phyloP scores from a whole-genome alignment of 2,113 vertebrate genomes.

The Tauraco erythrolophus region DNA sequence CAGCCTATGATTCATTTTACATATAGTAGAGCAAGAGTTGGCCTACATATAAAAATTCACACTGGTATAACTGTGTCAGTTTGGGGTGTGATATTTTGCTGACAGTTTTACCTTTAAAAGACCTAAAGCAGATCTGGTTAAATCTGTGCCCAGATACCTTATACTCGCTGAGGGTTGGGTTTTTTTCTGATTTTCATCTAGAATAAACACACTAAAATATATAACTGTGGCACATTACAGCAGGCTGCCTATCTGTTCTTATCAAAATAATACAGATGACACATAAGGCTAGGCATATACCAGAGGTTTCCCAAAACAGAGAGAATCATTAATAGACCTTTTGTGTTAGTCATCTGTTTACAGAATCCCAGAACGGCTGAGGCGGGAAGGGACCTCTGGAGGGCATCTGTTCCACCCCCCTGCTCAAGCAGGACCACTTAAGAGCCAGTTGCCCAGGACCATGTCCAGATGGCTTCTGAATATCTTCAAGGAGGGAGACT shows the following conservation, averaged over 20 bases:
- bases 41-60: conserved; percentile 64
- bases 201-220: neutral
- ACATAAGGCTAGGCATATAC: neutral
- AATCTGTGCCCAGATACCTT: neutral
- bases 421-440: neutral
- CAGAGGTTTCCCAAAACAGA: neutral
- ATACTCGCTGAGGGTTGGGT: neutral
- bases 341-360: neutral
- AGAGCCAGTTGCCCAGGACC: neutral
- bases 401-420: neutral
- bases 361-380: neutral
- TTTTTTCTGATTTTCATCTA: neutral
- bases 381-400: neutral
- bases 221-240: neutral
- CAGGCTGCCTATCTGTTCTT: neutral
- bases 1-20: conserved; percentile 49
- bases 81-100: conserved; percentile 59
- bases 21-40: conserved; percentile 50
- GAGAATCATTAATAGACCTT: neutral
- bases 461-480: neutral
- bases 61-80: conserved; percentile 52
- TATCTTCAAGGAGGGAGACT: neutral
- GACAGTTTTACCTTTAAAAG: conserved; percentile 59
- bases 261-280: neutral
- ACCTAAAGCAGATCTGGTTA: conserved; percentile 33